Base-by-base conservation (phyloP, 2,113 vertebrate genomes). In the Pelvicachromis taeniatus region DNA sequence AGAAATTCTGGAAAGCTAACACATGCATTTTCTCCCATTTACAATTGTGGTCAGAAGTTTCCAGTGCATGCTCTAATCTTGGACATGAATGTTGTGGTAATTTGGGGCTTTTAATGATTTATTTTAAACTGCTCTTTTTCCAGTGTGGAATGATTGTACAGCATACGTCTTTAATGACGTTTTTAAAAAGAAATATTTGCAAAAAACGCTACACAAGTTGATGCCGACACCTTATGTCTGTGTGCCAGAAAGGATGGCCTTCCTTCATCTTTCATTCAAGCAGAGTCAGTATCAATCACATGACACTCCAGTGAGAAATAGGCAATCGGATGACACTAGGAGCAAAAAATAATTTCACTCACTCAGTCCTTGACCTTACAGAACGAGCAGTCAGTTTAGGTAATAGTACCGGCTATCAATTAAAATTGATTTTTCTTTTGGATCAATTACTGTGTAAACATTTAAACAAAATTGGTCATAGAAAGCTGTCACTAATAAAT, bases 351-450 rank as follows among this genome's bases (percentile, higher is more conserved):
- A 88, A 89, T 92, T 91, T 89, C 86, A 78, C 91, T 91, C 92
- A 86, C 90, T 94, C 94, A 94, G 93, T 92, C 91, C 92, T 94
- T 95, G 94, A 94, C 93, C 94, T 92, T 87, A 92, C 23, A 40
- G 87, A 87, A 84, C 82, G 14, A 54, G 82, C 86, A 91, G 85
- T 92, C 83, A 7, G 91, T 94, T 94, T 93, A 91, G 86, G 89
- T 94, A 93, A 94, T 94, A 94, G 92, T 89, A 38, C 81, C 83
- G 21, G 90, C 92, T 91, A 87, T 94, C 90, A 84, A 87, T 90
- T 93, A 90, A 92, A 92, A 94, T 94, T 0, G 92, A 95, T 94
- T 94, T 93, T 89, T 81, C 84, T 89, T 92, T 80, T 6, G 73
- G 89, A 95, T 94, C 91, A 94, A 86, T 94, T 52, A 90, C 87